Evolutionary conservation across 37 sponge, comb jelly and placozoan species (phyloP), one percentile per base, ranked within the genome.

Genomic region (Cliona cf. orientalis): DNA sequence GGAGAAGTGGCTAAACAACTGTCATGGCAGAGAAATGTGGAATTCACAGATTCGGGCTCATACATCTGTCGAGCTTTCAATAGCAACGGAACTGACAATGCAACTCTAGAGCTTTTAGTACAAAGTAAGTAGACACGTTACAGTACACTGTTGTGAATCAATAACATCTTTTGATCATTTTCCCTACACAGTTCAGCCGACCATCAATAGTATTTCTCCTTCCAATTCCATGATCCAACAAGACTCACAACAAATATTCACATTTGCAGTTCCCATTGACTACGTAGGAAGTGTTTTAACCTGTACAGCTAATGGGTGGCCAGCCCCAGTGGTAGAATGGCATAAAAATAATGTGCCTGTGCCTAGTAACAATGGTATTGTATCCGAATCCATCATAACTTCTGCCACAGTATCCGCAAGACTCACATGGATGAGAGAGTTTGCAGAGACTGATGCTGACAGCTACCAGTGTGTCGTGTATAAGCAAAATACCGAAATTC

Each of bases 251-350:
- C 43, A 38, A 3, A 26, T n/a, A n/a, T n/a, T n/a, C n/a, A n/a
- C n/a, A 37, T 82, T 44, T 49, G 34, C 29, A 35, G 46, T 82
- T 23, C 83, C 73, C n/a, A 5, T 34, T 17, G 38, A 35, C 12
- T 61, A 59, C 81, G 22, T 49, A 17, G 83, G 83, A 0, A 2
- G 6, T 25, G 66, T 59, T 19, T 72, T 85, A 22, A 77, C 71
- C 22, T 85, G 86, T 39, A 43, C 34, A 31, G 78, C 61, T 0
- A 61, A 40, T 71, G 86, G 59, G 5, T 77, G 69, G 63, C 86
- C 86, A 0, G n/a, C 36, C 73, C 42, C 4, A 53, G 33, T 31
- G 53, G 73, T 29, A 29, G 73, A 23, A 69, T 69, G 43, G n/a
- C n/a, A n/a, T n/a, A n/a, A n/a, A n/a, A n/a, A n/a, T n/a, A n/a